phyloP scores from a whole-genome alignment of 2,113 vertebrate species.

The Panthera leo region DNA sequence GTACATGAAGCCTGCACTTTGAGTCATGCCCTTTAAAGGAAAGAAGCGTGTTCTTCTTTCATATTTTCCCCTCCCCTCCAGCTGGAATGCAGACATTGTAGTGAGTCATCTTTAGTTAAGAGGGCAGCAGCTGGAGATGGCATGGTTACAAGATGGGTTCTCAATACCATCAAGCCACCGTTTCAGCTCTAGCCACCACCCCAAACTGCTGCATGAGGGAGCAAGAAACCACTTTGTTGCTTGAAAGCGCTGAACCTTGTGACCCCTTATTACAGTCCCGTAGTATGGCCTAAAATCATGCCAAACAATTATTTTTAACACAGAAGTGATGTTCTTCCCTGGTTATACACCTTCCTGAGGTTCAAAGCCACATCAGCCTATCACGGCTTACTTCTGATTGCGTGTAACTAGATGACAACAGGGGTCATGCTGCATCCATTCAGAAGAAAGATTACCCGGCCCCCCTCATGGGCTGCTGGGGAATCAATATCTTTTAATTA shows the following conservation, averaged over 20 bases:
- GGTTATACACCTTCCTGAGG: neutral
- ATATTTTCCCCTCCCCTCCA: neutral
- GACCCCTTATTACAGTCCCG: neutral
- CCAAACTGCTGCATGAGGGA: neutral
- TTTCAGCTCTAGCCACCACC: neutral
- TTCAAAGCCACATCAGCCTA: neutral
- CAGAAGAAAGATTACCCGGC: neutral
- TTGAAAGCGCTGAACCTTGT: neutral
- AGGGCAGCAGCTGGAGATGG: neutral
- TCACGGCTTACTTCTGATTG: neutral
- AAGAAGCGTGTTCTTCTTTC: neutral
- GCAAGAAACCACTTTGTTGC: neutral
- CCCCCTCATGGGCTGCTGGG: neutral
- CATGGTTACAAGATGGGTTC: neutral
- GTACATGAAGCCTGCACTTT: neutral
- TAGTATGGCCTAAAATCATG: neutral
- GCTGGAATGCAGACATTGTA: neutral
- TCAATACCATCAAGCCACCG: too few relatives aligned
- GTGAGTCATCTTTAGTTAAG: neutral
- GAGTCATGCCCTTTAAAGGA: neutral
- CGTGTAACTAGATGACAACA: neutral
- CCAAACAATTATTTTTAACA: neutral
- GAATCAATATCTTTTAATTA: slow-evolving; percentile 59
- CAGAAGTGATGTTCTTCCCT: neutral
- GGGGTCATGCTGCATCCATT: neutral